These are phyloP conservation scores for Volucella inflata DNA, from an alignment of 2,888 invertebrate genomes.

Conservation along the genomic window DNA sequence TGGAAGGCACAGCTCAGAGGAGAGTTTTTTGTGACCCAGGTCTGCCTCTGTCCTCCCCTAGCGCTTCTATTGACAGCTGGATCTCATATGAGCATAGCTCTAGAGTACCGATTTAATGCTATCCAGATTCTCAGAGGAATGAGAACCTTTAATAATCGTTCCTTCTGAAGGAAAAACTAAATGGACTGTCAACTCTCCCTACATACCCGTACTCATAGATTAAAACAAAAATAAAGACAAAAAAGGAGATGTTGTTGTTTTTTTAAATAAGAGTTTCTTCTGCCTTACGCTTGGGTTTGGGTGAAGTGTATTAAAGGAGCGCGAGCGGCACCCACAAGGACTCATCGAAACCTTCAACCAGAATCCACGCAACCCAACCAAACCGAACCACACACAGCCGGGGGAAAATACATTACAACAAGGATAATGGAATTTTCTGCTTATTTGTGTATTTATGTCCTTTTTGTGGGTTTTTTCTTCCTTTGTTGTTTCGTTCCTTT, in stretches of 20 bases:
- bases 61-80: too few relatives aligned
- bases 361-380: not conserved
- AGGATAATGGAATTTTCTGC: conserved; percentile 74
- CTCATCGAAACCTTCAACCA: not conserved
- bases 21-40: too few relatives aligned
- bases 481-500: not conserved
- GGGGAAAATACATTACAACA: conserved; percentile 64
- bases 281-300: conserved; percentile 61
- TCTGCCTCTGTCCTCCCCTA: too few relatives aligned
- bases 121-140: too few relatives aligned
- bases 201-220: conserved; percentile 21
- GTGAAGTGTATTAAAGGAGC: conserved; percentile 68
- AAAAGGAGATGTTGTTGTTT: conserved; percentile 2
- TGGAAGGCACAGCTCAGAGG: too few relatives aligned
- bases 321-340: conserved; percentile 37
- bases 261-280: conserved; percentile 41
- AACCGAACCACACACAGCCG: conserved; percentile 48
- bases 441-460: conserved; percentile 69
- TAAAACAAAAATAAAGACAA: conserved; percentile 22
- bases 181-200: too few relatives aligned
- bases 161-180: too few relatives aligned
- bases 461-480: not conserved
- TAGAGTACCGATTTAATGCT: too few relatives aligned
- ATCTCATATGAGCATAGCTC: too few relatives aligned
- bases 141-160: too few relatives aligned